phyloP scores from a whole-genome alignment of 2,797 vertebrate species.

The Chloroceryle amazona region DNA sequence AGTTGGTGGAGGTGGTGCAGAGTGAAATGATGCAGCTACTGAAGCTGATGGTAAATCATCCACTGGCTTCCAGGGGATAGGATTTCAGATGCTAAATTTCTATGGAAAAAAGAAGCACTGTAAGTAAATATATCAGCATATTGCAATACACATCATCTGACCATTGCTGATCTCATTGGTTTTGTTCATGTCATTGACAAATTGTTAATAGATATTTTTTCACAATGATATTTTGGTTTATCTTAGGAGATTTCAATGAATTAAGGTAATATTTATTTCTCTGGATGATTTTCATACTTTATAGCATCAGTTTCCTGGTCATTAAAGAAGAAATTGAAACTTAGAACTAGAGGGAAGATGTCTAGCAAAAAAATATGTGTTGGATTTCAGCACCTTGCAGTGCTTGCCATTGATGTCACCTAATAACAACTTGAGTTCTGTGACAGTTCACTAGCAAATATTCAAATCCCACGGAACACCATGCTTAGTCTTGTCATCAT shows the following conservation, averaged over 20 bases:
- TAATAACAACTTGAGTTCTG: neutral
- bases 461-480: neutral
- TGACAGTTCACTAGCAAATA: neutral
- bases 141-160: neutral
- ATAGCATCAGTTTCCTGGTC: neutral
- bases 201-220: neutral
- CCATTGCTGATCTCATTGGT: neutral
- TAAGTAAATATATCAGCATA: neutral
- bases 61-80: neutral
- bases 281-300: neutral
- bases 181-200: neutral
- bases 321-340: neutral
- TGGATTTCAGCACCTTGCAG: neutral
- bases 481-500: constrained; percentile 8
- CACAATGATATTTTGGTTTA: neutral
- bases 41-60: neutral
- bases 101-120: neutral
- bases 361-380: neutral
- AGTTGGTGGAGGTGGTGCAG: neutral
- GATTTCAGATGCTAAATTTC: neutral
- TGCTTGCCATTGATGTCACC: neutral
- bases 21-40: neutral
- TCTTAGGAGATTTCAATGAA: neutral
- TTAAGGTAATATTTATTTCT: neutral
- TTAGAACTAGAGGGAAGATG: neutral